Base-by-base conservation (phyloP, 2,888 invertebrate genomes). In the Drosophila histrio region DNA sequence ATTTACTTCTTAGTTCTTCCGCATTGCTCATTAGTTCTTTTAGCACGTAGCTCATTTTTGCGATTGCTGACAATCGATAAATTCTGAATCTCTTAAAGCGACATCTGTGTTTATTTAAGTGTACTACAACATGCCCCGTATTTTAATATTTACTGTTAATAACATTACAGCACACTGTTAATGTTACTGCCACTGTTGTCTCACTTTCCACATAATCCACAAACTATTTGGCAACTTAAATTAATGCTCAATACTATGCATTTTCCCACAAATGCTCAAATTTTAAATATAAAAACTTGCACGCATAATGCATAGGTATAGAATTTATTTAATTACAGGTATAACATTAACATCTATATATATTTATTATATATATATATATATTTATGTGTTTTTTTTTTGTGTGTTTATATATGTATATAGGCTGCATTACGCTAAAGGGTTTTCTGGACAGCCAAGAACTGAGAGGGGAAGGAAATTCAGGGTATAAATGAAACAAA, bases 261-360 rank as follows among this genome's bases (percentile, higher is more conserved):
- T 32, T 32, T 32, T 7, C 32, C 32, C 13, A 15, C n/a, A 17
- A 44, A 28, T 15, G 17, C 24, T 34, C 3, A 38, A 34, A 22
- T n/a, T 17, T 13, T 6, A 68, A 46, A 69, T 47, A 50, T 47
- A 11, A 70, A 53, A 65, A 54, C 30, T 15, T 32, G 11, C 41
- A 26, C 30, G 47, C 47, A 60, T 64, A 74, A 78, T 84, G 77
- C 80, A 84, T 82, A 82, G 81, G 76, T 82, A 82, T 82, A 82
- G 82, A 82, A 87, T 82, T 82, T 82, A 82, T 82, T 82, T 87
- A 84, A 77, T 82, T 82, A 82, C 85, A 82, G 66, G 56, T 82
- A 87, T 82, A 82, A 82, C 82, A 84, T 82, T 82, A 81, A 81
- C 80, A 86, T 82, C 82, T 87, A 87, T 82, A 82, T 82, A 81